A percentile compares a stretch with the other conserved stretches of the same genome.
phyloP scores from a whole-genome alignment of 1,140 invertebrate species.

The Pseudobourletiella spinata region DNA sequence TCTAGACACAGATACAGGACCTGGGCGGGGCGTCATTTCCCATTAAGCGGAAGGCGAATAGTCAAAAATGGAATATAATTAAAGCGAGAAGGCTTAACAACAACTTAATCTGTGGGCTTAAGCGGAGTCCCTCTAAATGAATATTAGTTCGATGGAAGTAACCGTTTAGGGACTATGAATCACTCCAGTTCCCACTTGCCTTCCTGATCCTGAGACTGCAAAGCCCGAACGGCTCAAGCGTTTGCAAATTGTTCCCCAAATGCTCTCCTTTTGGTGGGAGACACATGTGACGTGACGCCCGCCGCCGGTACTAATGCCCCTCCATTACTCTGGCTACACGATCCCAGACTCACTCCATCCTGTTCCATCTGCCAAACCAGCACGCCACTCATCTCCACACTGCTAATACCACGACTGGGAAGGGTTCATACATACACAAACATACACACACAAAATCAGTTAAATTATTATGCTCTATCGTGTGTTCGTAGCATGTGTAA shows the following conservation, averaged over 20 bases:
- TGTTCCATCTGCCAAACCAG: too few relatives aligned
- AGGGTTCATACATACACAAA: too few relatives aligned
- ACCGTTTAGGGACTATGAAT: slow-evolving; percentile 28
- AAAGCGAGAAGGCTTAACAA: slow-evolving; percentile 22
- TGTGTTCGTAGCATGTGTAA: too few relatives aligned
- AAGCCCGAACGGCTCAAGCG: slow-evolving; percentile 10
- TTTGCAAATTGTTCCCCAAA: slow-evolving; percentile 32
- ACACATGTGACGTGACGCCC: slow-evolving; percentile 4
- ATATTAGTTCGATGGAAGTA: slow-evolving; percentile 29
- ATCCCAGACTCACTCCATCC: too few relatives aligned
- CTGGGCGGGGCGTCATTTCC: slow-evolving; percentile 9
- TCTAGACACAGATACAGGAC: not conserved
- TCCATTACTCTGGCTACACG: not conserved
- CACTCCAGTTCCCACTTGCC: slow-evolving; percentile 25
- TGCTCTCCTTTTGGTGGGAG: slow-evolving; percentile 1
- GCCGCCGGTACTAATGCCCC: not conserved
- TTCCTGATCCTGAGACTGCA: slow-evolving; percentile 24
- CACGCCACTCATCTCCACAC: too few relatives aligned
- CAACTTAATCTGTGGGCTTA: slow-evolving; percentile 28
- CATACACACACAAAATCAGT: too few relatives aligned
- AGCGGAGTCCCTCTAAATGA: slow-evolving; percentile 26
- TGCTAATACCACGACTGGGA: too few relatives aligned
- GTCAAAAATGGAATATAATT: slow-evolving; percentile 28
- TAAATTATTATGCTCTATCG: too few relatives aligned
- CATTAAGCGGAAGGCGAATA: slow-evolving; percentile 25